Base-by-base conservation (phyloP, 2,797 vertebrate species). In the Lemur catta region DNA sequence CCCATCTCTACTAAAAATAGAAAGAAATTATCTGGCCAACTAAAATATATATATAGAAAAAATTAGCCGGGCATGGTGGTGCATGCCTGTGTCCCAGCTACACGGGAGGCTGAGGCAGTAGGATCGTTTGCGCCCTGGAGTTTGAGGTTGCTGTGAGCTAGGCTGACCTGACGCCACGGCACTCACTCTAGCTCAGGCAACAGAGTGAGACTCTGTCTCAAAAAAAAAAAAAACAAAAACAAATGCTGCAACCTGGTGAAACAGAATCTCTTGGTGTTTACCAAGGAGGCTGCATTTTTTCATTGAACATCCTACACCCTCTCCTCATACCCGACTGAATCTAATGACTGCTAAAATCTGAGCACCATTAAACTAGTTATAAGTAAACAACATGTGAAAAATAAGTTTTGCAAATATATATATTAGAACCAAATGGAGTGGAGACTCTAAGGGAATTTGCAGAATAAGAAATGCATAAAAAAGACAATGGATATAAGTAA, bases 281-380 rank as follows among this genome's bases (percentile, higher is more conserved):
- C 6, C 41, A 94, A 50, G 48, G 26, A 61, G 85, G 41, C 38
- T 52, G 7, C 48, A 50, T 26, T 88, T 46, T 74, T 24, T 38
- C 55, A 81, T 11, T n/a, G 76, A 63, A 35, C 1, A 35, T 1
- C 1, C 4, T 0, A 24, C 33, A 7, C 0, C 5, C 38, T 63
- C 11, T 71, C 55, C 22, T 91, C 43, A 55, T 43, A 24, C n/a
- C 4, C 4, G 2, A 33, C 75, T 43, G 30, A 43, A 30, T 30
- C 15, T 30, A 41, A 43, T 22, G 35, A 14, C 50, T 72, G 9
- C n/a, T 90, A 61, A 88, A 65, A 84, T 92, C 28, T 96, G 65
- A 95, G 46, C 11, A 38, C 14, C 38, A n/a, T 33, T 79, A 43
- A 89, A 20, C 30, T 41, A 15, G 30, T 6, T 57, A 59, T n/a